Base-by-base conservation (phyloP, 2,113 vertebrate species). In the Hydrochoerus hydrochaeris region DNA sequence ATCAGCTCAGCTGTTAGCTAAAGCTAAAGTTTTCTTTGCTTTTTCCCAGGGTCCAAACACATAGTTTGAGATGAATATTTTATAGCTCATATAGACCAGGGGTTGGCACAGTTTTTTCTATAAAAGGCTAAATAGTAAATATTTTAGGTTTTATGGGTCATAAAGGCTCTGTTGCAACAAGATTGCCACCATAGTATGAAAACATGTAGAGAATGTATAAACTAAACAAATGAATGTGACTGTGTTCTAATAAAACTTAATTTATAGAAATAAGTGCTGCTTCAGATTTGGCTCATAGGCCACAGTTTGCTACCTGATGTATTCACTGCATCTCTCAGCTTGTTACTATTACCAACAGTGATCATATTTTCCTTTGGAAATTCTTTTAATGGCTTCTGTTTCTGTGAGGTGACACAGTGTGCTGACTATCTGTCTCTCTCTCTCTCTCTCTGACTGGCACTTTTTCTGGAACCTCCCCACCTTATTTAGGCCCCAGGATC, bases 381-480 rank as follows among this genome's bases (percentile, higher is more conserved):
- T 83, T 67, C 62, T 95, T 78, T 17, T 85, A 58, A 28, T 85
- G 58, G 30, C 22, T 91, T 93, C 73, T 90, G 75, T 95, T 97
- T 86, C 62, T 12, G 3, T 83, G 63, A 96, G n/a, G 41, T 88
- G 86, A 57, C 49, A 65, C 1, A 52, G 28, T 81, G 19, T 69
- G 93, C 46, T 77, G 57, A 12, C 69, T 96, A 73, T 20, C 20
- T 71, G 71, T 90, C 41, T 80, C n/a, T 46, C 49, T 52, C 8
- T 52, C 10, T 57, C 54, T 57, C 49, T 90, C 35, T 90, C 44
- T 81, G 30, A 19, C 62, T 20, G 24, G 22, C 8, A 85, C 63
- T 94, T 86, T 14, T 71, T 46, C 38, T 22, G 77, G 11, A 75
- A 22, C 44, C 30, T 90, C 62, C 44, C 17, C n/a, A 63, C 71